Base-by-base conservation (phyloP, 2,888 invertebrate species). In the Eurytoma adleriae region DNA sequence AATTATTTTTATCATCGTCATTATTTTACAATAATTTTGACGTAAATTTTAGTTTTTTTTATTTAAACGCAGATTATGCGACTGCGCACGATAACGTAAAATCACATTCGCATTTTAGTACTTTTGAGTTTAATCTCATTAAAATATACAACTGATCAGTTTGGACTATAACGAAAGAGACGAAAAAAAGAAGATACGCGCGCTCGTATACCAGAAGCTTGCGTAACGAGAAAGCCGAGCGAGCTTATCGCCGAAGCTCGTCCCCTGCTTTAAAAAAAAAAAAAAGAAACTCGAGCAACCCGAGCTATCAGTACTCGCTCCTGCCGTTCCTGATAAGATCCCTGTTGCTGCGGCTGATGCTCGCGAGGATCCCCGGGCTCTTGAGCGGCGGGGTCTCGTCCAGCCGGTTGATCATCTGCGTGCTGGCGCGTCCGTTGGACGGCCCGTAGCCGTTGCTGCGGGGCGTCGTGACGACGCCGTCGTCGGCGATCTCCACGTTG, bases 291-390 rank as follows among this genome's bases (percentile, higher is more conserved):
- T 48, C n/a, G 18, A 24, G 54, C 69, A 48, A 30, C 5, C 12
- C 12, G 30, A 27, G 18, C n/a, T 24, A 18, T 83, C 57, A 84
- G 61, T 79, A 79, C 12, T 82, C 79, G 48, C 70, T 68, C n/a
- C 67, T 83, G 20, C 88, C 89, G 12, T 94, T 94, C 86, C 94
- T 94, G 40, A 94, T 93, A 40, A 96, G 91, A 89, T 96, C 96
- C 82, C 95, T 93, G 88, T 96, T 96, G 90, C 96, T 96, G 83
- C 96, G 93, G 88, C 95, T 96, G 82, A 97, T 95, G 84, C 96
- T 95, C 78, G 96, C 96, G 57, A 97, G 95, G 84, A 97, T 95
- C 59, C 96, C 96, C 0, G 97, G 97, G 89, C 96, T 96, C 89
- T 96, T 96, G 12, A 96, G 91, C 77, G 95, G 94, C 0, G 94